phyloP scores from a whole-genome alignment of 2,888 invertebrate genomes.

The Mythimna loreyi region DNA sequence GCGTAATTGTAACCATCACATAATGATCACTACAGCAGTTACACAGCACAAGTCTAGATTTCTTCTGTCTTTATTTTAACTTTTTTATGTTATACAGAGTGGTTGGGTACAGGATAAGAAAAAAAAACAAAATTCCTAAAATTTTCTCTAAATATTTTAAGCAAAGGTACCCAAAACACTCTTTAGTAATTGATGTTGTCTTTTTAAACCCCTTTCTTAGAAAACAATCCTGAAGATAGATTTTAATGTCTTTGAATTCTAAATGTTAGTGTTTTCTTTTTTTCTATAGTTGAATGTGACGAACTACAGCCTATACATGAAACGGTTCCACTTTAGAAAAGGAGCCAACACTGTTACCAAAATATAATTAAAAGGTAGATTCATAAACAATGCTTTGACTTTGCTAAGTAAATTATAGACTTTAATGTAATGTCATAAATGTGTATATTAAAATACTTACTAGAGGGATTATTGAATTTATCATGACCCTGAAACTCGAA shows the following conservation, averaged over 20 bases:
- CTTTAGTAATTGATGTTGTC: constrained; percentile 48
- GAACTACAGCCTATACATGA: constrained; percentile 47
- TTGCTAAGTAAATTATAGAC: background rate
- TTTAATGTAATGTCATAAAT: too few relatives aligned
- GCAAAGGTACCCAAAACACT: constrained; percentile 18
- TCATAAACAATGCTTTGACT: background rate
- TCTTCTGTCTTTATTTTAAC: constrained; percentile 59
- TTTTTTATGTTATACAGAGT: constrained; percentile 47
- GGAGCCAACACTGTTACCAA: background rate
- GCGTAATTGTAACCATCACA: constrained; percentile 40
- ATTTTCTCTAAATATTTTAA: background rate
- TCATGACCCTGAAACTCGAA: too few relatives aligned
- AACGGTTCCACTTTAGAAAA: background rate
- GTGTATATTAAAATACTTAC: too few relatives aligned
- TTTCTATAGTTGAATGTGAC: constrained; percentile 35
- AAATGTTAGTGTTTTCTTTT: constrained; percentile 59
- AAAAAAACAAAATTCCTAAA: background rate
- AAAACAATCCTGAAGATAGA: constrained; percentile 18
- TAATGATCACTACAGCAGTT: constrained; percentile 38
- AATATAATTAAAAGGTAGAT: background rate
- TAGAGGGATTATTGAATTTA: too few relatives aligned
- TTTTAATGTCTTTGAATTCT: constrained; percentile 50
- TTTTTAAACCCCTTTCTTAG: constrained; percentile 19
- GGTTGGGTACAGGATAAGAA: constrained; percentile 20
- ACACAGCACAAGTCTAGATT: constrained; percentile 57